phyloP scores from a whole-genome alignment of 2,888 invertebrate species.

The Polylopha cassiicola region DNA sequence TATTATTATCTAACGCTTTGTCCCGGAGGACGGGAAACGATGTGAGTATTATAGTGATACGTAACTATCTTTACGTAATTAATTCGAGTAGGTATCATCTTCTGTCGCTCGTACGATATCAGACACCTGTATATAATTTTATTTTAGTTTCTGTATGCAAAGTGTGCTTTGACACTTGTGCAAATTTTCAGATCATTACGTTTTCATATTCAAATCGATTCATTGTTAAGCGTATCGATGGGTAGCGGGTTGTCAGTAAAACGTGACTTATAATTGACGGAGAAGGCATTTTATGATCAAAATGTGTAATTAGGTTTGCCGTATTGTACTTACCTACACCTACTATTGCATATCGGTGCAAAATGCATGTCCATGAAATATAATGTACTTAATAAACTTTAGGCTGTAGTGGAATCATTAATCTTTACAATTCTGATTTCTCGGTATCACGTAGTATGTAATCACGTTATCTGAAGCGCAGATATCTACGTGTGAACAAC shows the following conservation, averaged over 20 bases:
- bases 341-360: background rate
- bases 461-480: constrained; percentile 35
- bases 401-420: constrained; percentile 37
- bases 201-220: constrained; percentile 30
- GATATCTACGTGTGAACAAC: constrained; percentile 49
- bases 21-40: too few species aligned
- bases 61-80: too few species aligned
- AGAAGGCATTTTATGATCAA: too few species aligned
- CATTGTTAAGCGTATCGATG: constrained; percentile 1
- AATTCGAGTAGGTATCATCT: constrained; percentile 16
- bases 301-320: too few species aligned
- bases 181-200: constrained; percentile 32
- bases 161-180: constrained; percentile 35
- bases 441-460: constrained; percentile 41
- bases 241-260: constrained; percentile 5
- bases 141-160: constrained; percentile 5
- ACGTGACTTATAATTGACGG: constrained; percentile 3
- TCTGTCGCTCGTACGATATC: constrained; percentile 30
- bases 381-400: too few species aligned
- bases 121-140: constrained; percentile 36
- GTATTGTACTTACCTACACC: background rate
- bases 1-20: too few species aligned
- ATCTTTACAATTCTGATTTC: constrained; percentile 65
- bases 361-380: constrained; percentile 3
- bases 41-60: too few species aligned